A percentile compares a stretch with the other conserved stretches of the same genome.
phyloP scores from a whole-genome alignment of 2,888 invertebrate species.

The Cephus pygmeus region DNA sequence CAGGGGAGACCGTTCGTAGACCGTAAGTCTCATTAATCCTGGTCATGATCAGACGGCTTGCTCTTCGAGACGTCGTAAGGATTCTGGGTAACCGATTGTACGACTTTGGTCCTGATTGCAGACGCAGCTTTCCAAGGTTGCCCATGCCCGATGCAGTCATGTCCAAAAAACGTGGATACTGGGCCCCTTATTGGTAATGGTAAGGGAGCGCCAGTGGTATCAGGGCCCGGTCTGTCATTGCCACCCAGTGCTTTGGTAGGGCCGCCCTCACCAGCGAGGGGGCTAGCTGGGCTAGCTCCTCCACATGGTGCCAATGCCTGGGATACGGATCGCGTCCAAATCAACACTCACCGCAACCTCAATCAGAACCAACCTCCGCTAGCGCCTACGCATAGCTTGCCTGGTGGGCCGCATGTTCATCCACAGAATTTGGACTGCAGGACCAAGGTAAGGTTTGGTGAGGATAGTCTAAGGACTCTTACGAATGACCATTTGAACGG shows the following conservation, averaged over 20 bases:
- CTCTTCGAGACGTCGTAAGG: background rate
- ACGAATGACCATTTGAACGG: background rate
- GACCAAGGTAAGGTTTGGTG: constrained; percentile 45
- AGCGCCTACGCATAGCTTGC: constrained; percentile 59
- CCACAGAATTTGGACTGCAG: constrained; percentile 52
- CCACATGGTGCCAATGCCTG: constrained; percentile 66
- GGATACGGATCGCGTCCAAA: constrained; percentile 69
- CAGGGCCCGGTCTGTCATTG: constrained; percentile 67
- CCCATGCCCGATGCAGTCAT: constrained; percentile 92
- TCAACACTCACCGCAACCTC: constrained; percentile 59
- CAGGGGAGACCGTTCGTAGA: constrained; percentile 64
- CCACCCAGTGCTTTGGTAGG: constrained; percentile 66
- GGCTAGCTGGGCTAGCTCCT: constrained; percentile 65
- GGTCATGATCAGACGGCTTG: background rate
- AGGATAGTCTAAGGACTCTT: background rate
- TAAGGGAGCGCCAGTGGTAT: constrained; percentile 73
- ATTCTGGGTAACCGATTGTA: background rate
- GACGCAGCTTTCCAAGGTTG: constrained; percentile 77
- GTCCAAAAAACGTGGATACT: constrained; percentile 99
- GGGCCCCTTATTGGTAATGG: constrained; percentile 97
- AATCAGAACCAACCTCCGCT: constrained; percentile 52
- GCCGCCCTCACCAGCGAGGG: constrained; percentile 70
- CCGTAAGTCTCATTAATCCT: constrained; percentile 48
- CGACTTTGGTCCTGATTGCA: constrained; percentile 39
- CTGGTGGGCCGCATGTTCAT: constrained; percentile 49